Evolutionary conservation across 2,113 vertebrate species (phyloP).

Genomic region (Mesembrinibis cayennensis): DNA sequence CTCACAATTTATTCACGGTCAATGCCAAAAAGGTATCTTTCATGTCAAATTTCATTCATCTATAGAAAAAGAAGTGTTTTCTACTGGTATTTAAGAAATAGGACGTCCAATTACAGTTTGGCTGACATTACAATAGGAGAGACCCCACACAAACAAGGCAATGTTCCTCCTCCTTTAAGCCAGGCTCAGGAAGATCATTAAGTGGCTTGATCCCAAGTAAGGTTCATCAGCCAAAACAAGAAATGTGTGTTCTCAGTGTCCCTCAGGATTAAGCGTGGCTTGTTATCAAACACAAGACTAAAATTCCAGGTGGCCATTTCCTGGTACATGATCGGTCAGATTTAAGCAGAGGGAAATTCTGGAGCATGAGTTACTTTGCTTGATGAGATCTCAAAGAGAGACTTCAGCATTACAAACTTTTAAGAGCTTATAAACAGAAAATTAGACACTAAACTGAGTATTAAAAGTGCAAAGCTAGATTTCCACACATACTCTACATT

Average conservation of each 20-base stretch:
- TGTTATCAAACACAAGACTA: not conserved
- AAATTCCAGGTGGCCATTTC: not conserved
- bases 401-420: not conserved
- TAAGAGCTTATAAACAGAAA: not conserved
- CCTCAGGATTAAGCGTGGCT: not conserved
- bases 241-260: not conserved
- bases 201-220: not conserved
- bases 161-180: not conserved
- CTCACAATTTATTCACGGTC: not conserved
- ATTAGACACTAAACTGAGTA: not conserved
- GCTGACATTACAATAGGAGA: not conserved
- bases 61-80: not conserved
- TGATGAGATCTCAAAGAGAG: not conserved
- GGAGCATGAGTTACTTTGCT: not conserved
- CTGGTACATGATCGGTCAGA: not conserved
- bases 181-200: not conserved
- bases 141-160: not conserved
- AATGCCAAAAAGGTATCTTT: not conserved
- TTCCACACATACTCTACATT: conserved; percentile 82
- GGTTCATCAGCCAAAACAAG: not conserved
- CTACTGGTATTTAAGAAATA: not conserved
- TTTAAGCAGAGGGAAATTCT: not conserved
- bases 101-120: not conserved
- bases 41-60: not conserved
- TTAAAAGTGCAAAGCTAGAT: not conserved